Base-by-base conservation (phyloP, 1,140 invertebrate species). In the Latrodectus geometricus region DNA sequence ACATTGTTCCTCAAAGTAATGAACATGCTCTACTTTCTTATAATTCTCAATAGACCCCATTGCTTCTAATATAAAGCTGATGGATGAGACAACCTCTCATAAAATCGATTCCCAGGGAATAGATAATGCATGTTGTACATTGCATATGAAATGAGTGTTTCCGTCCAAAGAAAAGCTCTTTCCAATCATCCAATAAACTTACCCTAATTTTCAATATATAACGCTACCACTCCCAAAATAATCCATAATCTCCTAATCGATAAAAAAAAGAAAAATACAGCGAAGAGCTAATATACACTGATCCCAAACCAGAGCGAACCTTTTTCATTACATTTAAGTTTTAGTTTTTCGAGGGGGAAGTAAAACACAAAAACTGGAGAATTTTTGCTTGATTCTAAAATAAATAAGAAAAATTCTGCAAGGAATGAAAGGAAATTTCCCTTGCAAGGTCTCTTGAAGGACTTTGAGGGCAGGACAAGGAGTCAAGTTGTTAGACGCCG, bases 371-470 rank as follows among this genome's bases (percentile, higher is more conserved):
- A 14, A 76, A 76, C 72, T 61, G 15, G 52, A 52, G 50, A 11
- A 17, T 20, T 11, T n/a, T 23, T 23, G 9, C 5, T 15, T 21
- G 54, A 76, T 17, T 50, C n/a, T 20, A 9, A 65, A 68, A 78
- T 23, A 78, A 78, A 78, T 52, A 66, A 61, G 49, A 66, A 78
- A 76, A 7, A n/a, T 65, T 35, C n/a, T n/a, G 61, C 12, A 61
- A 78, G 23, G 56, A 54, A 76, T 50, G 74, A 56, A 17, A 54
- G 54, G 54, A 52, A 54, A 23, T 56, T 56, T 76, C 52, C n/a
- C 68, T 48, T 17, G 56, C 78, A 80, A 80, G 78, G 78, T 21
- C 78, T 70, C 78, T 54, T 80, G 78, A 80, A 80, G 78, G 78
- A 80, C 78, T 80, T 80, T 80, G 9, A 70, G 78, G 78, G 48